These are phyloP conservation scores for Caligus rogercresseyi DNA, from an alignment of 1,140 invertebrate species.

Conservation along the genomic window DNA sequence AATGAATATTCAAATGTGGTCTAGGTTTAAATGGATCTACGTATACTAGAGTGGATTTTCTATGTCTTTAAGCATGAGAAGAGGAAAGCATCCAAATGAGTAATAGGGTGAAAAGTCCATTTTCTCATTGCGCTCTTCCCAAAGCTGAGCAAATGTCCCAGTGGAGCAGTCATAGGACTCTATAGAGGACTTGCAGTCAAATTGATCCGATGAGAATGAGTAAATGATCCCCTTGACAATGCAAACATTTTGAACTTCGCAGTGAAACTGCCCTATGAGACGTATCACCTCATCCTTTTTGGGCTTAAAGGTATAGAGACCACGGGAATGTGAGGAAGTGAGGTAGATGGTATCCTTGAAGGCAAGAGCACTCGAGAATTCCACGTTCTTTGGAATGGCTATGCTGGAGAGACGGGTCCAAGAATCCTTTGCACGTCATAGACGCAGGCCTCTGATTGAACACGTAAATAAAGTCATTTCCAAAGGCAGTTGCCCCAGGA, in stretches of 20 bases:
- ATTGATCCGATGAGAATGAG: not conserved
- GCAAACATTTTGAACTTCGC: not conserved
- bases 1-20: too few relatives aligned
- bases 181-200: not conserved
- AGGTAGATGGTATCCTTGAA: conserved; percentile 1
- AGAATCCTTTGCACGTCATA: too few relatives aligned
- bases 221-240: not conserved
- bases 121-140: not conserved
- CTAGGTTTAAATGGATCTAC: too few relatives aligned
- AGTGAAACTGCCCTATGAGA: not conserved
- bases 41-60: too few relatives aligned
- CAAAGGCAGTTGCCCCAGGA: not conserved
- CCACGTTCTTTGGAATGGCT: not conserved
- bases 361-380: not conserved
- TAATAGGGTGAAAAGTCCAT: not conserved
- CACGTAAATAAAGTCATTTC: not conserved
- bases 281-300: not conserved
- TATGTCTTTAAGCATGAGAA: not conserved
- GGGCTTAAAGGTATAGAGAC: not conserved
- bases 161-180: not conserved
- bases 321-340: not conserved
- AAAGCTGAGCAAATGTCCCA: not conserved
- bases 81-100: conserved; percentile 2
- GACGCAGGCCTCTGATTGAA: not conserved
- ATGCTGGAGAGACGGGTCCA: not conserved